Evolutionary conservation across 2,113 vertebrate species (phyloP).

Genomic region (Megaceryle maxima): DNA sequence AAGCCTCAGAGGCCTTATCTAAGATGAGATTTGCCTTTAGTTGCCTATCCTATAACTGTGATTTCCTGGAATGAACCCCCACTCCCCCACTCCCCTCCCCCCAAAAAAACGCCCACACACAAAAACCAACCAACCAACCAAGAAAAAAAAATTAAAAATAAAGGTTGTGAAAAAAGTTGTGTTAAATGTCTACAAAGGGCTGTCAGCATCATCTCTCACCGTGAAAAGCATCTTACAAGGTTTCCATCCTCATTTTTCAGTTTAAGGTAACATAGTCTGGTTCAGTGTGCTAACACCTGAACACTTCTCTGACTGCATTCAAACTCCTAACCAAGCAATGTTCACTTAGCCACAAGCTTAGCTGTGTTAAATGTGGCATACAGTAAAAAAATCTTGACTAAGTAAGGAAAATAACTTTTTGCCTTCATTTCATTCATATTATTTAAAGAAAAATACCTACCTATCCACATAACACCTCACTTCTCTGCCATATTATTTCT

Average conservation of each 20-base stretch:
- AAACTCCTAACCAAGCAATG: not conserved
- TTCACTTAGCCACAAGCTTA: not conserved
- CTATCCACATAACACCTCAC: not conserved
- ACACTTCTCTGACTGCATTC: not conserved
- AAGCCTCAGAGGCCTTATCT: not conserved
- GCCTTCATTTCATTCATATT: not conserved
- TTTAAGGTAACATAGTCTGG: not conserved
- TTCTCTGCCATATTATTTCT: not conserved
- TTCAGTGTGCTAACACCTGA: not conserved
- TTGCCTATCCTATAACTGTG: not conserved
- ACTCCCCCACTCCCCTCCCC: rapidly evolving
- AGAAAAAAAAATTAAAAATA: not conserved
- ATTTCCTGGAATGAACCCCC: not conserved
- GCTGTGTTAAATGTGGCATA: not conserved
- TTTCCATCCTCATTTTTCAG: not conserved
- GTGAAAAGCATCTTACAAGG: not conserved
- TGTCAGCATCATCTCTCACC: not conserved
- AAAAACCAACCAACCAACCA: too few relatives aligned
- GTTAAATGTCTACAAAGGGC: not conserved
- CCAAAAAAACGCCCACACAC: too few relatives aligned
- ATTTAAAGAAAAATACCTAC: not conserved
- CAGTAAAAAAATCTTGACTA: not conserved
- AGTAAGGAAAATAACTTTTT: not conserved
- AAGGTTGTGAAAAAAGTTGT: not conserved
- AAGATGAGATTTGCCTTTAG: not conserved